Conservation (phyloP, 2,888 invertebrate genomes). For the Halocaridina rubra region DNA sequence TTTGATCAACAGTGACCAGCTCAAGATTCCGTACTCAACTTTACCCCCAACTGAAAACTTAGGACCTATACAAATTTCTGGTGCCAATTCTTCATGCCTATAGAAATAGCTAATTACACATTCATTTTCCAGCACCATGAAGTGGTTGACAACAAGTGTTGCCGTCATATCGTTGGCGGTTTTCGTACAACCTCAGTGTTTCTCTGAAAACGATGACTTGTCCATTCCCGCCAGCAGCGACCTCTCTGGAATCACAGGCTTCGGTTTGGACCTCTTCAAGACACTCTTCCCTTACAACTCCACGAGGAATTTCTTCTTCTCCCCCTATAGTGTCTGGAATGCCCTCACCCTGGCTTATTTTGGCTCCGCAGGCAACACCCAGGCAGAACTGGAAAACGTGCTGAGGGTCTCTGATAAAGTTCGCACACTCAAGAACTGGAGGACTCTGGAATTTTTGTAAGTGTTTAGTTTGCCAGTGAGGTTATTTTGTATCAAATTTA, state of each 20-base stretch:
- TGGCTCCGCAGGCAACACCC: constrained; percentile 46
- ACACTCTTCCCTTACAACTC: constrained; percentile 58
- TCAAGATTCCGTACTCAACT: too few relatives aligned
- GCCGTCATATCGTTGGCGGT: constrained; percentile 67
- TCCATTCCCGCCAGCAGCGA: constrained; percentile 15
- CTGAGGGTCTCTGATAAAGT: constrained; percentile 44
- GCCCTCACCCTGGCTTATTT: constrained; percentile 48
- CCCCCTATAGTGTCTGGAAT: constrained; percentile 51
- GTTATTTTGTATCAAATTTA: background rate
- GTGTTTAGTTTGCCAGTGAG: background rate
- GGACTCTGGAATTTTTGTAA: constrained; percentile 48
- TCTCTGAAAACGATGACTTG: constrained; percentile 29
- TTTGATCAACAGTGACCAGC: too few relatives aligned
- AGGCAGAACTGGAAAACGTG: constrained; percentile 21
- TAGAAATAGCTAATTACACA: too few relatives aligned
- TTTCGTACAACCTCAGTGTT: constrained; percentile 49
- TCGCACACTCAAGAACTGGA: constrained; percentile 56
- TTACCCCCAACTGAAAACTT: too few relatives aligned
- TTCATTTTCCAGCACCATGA: too few relatives aligned
- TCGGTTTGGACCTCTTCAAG: constrained; percentile 56
- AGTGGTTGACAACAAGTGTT: background rate
- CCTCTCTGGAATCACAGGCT: constrained; percentile 56
- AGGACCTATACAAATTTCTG: too few relatives aligned
- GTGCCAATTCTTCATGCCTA: too few relatives aligned
- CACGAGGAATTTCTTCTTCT: constrained; percentile 70